Percentiles rank a stretch among this genome's conserved stretches.
Evolutionary conservation across 2,113 vertebrate species (phyloP).

Genomic region (Hemichromis elongatus): DNA sequence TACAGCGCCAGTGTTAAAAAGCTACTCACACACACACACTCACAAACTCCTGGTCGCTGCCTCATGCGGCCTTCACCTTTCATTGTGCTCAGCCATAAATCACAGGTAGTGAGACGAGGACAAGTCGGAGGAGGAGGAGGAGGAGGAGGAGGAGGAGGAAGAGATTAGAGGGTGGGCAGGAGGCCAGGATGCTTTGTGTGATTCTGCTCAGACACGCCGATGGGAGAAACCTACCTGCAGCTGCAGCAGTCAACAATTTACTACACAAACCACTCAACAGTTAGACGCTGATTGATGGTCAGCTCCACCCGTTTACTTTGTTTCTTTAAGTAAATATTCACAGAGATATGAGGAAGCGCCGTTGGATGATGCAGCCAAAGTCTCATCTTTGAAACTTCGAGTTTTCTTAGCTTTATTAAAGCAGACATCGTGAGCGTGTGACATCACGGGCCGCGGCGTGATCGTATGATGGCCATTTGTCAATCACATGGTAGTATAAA

Average conservation of each 20-base stretch:
- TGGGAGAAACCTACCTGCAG: neutral
- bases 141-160: neutral
- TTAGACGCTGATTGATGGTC: neutral
- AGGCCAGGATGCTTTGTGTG: neutral
- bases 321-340: neutral
- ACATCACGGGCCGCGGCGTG: fast-evolving
- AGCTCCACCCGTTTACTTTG: neutral
- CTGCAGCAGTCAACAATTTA: neutral
- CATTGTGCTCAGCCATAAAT: conserved; percentile 29
- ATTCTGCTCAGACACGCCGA: neutral
- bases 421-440: neutral
- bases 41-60: neutral
- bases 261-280: neutral
- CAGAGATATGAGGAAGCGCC: fast-evolving
- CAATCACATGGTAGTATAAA: fast-evolving
- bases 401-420: neutral
- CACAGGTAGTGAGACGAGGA: conserved; percentile 15
- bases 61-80: conserved; percentile 18
- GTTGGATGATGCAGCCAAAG: neutral
- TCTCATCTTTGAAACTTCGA: neutral
- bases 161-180: conserved; percentile 3
- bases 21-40: neutral
- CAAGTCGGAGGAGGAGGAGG: neutral
- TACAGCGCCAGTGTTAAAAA: neutral
- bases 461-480: neutral